Conservation (phyloP, 2,888 invertebrate species). For the Parnassius glacialis region DNA sequence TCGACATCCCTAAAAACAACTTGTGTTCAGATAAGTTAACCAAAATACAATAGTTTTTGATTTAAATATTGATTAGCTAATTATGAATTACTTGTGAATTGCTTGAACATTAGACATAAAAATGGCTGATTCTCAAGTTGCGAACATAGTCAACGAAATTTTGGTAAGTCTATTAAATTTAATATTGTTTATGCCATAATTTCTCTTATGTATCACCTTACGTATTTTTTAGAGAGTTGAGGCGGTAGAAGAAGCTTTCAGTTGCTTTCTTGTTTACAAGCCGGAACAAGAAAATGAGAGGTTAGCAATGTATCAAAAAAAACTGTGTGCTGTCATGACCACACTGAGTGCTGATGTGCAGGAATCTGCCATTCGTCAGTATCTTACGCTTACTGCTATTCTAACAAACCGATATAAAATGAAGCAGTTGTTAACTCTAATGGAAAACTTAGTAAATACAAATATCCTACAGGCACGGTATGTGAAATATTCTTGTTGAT, state of each 20-base stretch:
- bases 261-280: constrained; percentile 91
- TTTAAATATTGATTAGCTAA: background rate
- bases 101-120: constrained; percentile 9
- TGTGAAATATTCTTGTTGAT: background rate
- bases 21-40: background rate
- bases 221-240: constrained; percentile 85
- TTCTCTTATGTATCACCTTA: background rate
- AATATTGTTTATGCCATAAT: background rate
- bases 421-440: constrained; percentile 86
- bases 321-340: constrained; percentile 84
- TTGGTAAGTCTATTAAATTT: constrained; percentile 70
- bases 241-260: constrained; percentile 93
- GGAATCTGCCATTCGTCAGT: constrained; percentile 88
- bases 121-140: constrained; percentile 84
- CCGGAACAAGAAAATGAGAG: constrained; percentile 86
- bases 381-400: constrained; percentile 86
- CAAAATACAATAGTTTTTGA: background rate
- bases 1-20: too few species aligned
- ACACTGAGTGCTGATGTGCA: constrained; percentile 86
- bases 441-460: constrained; percentile 87
- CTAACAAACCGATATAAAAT: constrained; percentile 88
- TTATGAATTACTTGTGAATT: constrained; percentile 5
- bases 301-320: constrained; percentile 84
- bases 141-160: constrained; percentile 84
- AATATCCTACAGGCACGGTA: constrained; percentile 89